Evolutionary conservation across 2,797 vertebrate genomes (phyloP), one percentile per base, ranked within the genome.

Genomic region (Platyrinchus mystaceus): DNA sequence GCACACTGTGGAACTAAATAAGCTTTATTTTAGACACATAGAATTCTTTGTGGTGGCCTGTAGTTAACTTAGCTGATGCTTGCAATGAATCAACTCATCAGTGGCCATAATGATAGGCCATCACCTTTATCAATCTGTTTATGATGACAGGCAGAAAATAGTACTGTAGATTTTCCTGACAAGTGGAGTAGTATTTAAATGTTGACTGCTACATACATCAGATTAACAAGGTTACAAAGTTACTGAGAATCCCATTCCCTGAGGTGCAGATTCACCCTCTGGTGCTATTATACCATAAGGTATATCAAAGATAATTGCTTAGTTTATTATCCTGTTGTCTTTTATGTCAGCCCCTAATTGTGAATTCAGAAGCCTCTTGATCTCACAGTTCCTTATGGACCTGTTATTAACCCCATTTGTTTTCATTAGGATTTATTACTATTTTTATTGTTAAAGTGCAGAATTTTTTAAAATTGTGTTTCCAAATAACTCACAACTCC

Each of bases 241-340:
- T 95, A 94, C 84, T 5, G 62, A 94, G 93, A 96, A 96, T 88
- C 43, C 80, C 87, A 21, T 83, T 97, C 97, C 96, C 97, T 75
- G 84, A 91, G 95, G 95, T 95, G 37, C 36, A 74, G 78, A 96
- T 95, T 97, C 95, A 97, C 87, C 96, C 96, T 95, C 86, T 94
- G 83, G 90, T 96, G 93, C 86, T 94, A 95, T 97, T 97, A 97
- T 96, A 94, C 89, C 71, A 92, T 94, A 97, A 96, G 93, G 90
- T 97, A 95, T 97, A 97, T 97, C 85, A 96, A 97, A 96, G 97
- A 97, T 97, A 98, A 98, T 98, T 97, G 97, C 96, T 97, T 96
- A 93, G 89, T 98, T 98, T 97, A 97, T 97, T 98, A 96, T 95
- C 86, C 87, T 97, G 95, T 97, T 98, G 95, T 98, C 96, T 97